phyloP scores from a whole-genome alignment of 2,113 vertebrate species.

The Coptodon rendalli region DNA sequence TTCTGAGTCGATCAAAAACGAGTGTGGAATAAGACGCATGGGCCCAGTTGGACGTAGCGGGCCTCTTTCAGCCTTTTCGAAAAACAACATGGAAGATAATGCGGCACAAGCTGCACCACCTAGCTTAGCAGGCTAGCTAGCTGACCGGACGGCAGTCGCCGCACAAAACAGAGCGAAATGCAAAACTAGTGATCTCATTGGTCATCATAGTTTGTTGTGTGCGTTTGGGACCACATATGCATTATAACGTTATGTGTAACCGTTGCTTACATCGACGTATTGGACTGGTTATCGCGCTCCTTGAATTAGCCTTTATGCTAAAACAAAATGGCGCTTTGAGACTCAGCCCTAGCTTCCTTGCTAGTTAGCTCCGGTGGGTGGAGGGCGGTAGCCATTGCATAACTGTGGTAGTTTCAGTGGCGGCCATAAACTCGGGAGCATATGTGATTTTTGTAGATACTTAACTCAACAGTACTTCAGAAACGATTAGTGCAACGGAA shows the following conservation, averaged over 20 bases:
- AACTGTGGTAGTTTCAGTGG: conserved; percentile 52
- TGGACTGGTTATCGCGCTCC: neutral
- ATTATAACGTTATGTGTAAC: accelerated
- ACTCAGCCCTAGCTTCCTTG: conserved; percentile 34
- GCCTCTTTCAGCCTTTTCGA: conserved; percentile 64
- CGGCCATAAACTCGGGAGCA: conserved; percentile 18
- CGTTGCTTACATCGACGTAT: accelerated
- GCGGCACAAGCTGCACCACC: conserved; percentile 45
- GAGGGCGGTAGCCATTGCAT: conserved; percentile 64
- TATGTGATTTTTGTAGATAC: conserved; percentile 17
- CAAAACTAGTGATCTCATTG: accelerated
- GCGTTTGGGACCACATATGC: accelerated
- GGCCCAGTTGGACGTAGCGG: conserved; percentile 74
- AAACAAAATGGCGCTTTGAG: conserved; percentile 61
- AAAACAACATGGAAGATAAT: conserved; percentile 71
- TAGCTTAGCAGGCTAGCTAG: conserved; percentile 65
- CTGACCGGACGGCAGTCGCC: neutral
- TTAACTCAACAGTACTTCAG: neutral
- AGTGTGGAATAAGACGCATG: conserved; percentile 37
- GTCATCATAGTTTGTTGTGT: neutral
- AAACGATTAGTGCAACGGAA: neutral
- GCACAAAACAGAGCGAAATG: neutral
- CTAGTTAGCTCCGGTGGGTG: conserved; percentile 64
- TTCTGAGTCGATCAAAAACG: conserved; percentile 25
- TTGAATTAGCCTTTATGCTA: conserved; percentile 50